Evolutionary conservation across 2,797 vertebrate genomes (phyloP).

Genomic region (Acanthurus leucopareius): DNA sequence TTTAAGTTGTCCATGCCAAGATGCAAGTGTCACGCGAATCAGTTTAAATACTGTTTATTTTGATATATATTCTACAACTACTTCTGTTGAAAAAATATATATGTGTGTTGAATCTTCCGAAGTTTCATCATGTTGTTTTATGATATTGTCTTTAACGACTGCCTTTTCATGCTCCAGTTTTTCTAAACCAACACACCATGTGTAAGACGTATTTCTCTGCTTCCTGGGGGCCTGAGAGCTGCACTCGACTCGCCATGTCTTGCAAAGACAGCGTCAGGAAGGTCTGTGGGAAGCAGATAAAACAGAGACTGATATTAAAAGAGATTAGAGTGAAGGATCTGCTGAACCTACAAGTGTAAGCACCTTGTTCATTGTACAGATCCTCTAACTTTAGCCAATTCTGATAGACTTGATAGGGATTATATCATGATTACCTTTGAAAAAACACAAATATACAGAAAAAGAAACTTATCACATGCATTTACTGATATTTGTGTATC

Average conservation of each 20-base stretch:
- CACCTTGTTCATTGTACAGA: neutral
- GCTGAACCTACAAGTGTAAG: neutral
- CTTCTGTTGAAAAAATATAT: no score
- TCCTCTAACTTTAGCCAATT: neutral
- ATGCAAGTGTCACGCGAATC: no score
- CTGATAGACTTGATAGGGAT: neutral
- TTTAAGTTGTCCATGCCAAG: neutral
- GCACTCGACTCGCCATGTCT: constrained; percentile 99
- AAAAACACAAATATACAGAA: neutral
- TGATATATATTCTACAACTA: no score
- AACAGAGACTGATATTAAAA: neutral
- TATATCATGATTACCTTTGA: neutral
- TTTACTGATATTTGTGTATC: neutral
- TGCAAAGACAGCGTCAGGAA: constrained; percentile 98
- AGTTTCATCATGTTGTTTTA: no score
- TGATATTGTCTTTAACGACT: no score
- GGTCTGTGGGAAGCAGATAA: constrained; percentile 83
- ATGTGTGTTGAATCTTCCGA: no score
- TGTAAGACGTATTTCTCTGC: constrained; percentile 99
- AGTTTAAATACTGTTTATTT: no score
- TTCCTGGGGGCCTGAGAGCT: constrained; percentile 96
- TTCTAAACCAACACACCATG: constrained; percentile 89
- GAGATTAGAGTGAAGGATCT: neutral
- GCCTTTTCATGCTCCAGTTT: neutral
- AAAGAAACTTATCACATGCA: neutral